Evolutionary conservation across 2,797 vertebrate genomes (phyloP).

Genomic region (Hypotaenidia philippensis): DNA sequence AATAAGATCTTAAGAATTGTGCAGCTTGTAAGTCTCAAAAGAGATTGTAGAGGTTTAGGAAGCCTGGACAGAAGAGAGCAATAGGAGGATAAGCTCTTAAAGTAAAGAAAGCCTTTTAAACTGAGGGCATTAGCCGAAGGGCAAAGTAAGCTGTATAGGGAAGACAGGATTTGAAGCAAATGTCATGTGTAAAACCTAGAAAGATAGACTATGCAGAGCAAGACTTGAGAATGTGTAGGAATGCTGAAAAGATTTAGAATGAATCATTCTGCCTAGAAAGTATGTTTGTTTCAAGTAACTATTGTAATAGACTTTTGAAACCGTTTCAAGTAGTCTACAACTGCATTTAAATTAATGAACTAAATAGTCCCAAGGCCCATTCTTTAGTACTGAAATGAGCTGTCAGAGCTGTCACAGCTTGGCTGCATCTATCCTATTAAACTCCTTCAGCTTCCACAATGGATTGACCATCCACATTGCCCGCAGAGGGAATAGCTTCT

Average conservation of each 20-base stretch:
- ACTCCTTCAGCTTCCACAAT: background rate
- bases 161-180: background rate
- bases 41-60: slow-evolving; percentile 24
- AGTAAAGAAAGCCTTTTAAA: slow-evolving; percentile 16
- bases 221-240: background rate
- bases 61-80: background rate
- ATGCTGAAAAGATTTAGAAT: background rate
- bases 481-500: background rate
- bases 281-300: background rate
- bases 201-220: background rate
- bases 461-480: background rate
- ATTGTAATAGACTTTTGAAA: background rate
- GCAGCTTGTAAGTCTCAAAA: background rate
- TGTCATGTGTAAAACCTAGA: background rate
- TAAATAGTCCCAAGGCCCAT: background rate
- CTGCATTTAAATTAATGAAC: background rate
- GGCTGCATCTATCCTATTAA: background rate
- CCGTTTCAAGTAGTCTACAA: background rate
- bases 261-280: background rate
- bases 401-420: background rate
- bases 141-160: background rate
- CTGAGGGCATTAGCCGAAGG: background rate
- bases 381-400: background rate
- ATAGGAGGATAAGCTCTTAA: slow-evolving; percentile 8
- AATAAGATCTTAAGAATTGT: background rate